Base-by-base conservation (phyloP, 2,113 vertebrate genomes). In the Trogon surrucura region DNA sequence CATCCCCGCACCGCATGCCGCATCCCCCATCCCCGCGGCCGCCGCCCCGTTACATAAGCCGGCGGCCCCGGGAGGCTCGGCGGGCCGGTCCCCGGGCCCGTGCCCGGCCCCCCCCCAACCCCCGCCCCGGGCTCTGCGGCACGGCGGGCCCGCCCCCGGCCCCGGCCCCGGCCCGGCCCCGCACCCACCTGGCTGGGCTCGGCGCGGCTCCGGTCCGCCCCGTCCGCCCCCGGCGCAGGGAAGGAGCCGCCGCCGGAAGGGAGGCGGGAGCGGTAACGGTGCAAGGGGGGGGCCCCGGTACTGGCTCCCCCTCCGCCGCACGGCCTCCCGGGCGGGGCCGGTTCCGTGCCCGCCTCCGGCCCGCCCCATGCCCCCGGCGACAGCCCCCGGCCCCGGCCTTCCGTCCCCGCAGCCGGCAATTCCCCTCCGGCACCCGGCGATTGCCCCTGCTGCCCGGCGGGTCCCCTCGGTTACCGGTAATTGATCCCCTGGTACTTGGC, bases 41-140 rank as follows among this genome's bases (percentile, higher is more conserved):
- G 89, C 94, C 94, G 92, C 92, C 94, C 94, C 92, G 89, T 94
- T n/a, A n/a, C n/a, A n/a, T n/a, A n/a, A n/a, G n/a, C n/a, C n/a
- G n/a, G n/a, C n/a, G n/a, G n/a, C n/a, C n/a, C n/a, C n/a, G n/a
- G n/a, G n/a, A n/a, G n/a, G n/a, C n/a, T n/a, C n/a, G n/a, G n/a
- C n/a, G n/a, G n/a, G n/a, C n/a, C n/a, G n/a, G n/a, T n/a, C n/a
- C n/a, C n/a, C n/a, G n/a, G n/a, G n/a, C n/a, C n/a, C n/a, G n/a
- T n/a, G n/a, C n/a, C n/a, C n/a, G n/a, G n/a, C n/a, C n/a, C n/a
- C n/a, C n/a, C n/a, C n/a, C n/a, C n/a, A n/a, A n/a, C n/a, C n/a
- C n/a, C n/a, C n/a, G n/a, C n/a, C n/a, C n/a, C n/a, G n/a, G n/a
- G n/a, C n/a, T n/a, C n/a, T n/a, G n/a, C n/a, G n/a, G n/a, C n/a